Base-by-base conservation (phyloP, 2,888 invertebrate species). In the Fragum sueziense region DNA sequence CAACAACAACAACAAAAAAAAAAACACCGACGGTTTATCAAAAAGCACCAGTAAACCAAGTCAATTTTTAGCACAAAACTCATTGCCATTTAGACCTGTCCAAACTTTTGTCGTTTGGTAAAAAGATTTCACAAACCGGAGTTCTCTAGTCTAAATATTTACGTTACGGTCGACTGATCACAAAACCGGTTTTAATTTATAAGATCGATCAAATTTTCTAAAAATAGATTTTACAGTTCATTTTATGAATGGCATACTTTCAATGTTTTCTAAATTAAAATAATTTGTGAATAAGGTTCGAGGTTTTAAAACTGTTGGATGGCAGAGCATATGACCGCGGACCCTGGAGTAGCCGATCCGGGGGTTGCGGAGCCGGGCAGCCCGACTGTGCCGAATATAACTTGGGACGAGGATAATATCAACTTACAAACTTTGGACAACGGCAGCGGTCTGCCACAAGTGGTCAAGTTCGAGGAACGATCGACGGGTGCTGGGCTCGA, bases 401-500 rank as follows among this genome's bases (percentile, higher is more conserved):
- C 76, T 47, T 84, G 84, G 84, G 59, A 62, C 41, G 77, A 75
- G 1, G 65, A 51, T 22, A n/a, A 17, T 6, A 51, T 67, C 1
- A 54, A 70, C 7, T 33, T 81, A 14, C 22, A 52, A 1, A 20
- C 22, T 25, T 76, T 84, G n/a, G 79, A 81, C 29, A 77, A 76
- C 29, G 72, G 54, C 17, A 52, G 68, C 6, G 76, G 77, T 17
- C 57, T 84, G 22, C 84, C 84, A 17, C 73, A 70, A n/a, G 81
- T 84, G 6, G 81, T 77, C 31, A 52, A 68, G 61, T 80, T 73
- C 61, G 78, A 76, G 22, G 76, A 54, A 14, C 14, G 52, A 41
- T 33, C 25, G 2, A 34, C n/a, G 11, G 74, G 69, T 51, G 62
- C 70, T 4, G 76, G 78, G 22, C 54, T 29, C 27, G 61, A 59